Percentiles rank a stretch among this genome's conserved stretches.
These are phyloP conservation scores for Centropus bengalensis DNA, from an alignment of 2,113 vertebrate genomes.

Conservation along the genomic window DNA sequence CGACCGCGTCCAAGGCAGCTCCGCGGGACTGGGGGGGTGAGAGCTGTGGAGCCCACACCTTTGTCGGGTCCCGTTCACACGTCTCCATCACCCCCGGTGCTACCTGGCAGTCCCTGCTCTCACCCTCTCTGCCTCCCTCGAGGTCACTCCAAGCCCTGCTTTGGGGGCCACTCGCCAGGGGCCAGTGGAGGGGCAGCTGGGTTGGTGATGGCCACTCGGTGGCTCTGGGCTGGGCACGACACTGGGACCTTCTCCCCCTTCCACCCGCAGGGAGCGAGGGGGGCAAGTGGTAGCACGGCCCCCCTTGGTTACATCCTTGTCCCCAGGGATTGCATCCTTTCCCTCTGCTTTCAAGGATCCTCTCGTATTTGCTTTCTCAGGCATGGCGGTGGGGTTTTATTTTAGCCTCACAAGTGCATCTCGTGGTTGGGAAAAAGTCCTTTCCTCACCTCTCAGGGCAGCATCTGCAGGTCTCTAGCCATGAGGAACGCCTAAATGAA, in stretches of 20 bases:
- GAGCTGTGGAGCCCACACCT: neutral
- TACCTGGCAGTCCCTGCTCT: neutral
- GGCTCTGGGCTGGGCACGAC: neutral
- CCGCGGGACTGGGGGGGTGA: no score
- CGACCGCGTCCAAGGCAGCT: neutral
- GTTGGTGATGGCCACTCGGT: neutral
- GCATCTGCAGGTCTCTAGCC: neutral
- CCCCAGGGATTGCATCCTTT: neutral
- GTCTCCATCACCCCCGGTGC: neutral
- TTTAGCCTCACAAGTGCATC: neutral
- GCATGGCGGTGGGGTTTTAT: neutral
- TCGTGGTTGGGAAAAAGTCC: neutral
- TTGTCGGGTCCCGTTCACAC: neutral
- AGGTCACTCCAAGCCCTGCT: neutral
- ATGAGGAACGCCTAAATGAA: fast-evolving
- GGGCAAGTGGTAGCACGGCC: fast-evolving
- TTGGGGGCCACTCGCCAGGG: neutral
- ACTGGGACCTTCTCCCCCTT: neutral
- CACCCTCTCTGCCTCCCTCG: neutral
- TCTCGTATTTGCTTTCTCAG: neutral
- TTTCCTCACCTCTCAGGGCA: neutral
- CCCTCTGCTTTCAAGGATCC: neutral
- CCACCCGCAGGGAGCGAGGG: fast-evolving
- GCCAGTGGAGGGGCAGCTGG: neutral
- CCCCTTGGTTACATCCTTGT: no score